Evolutionary conservation across 53 echinoderm and acorn worm genomes (phyloP).

Genomic region (Patiria pectinifera): DNA sequence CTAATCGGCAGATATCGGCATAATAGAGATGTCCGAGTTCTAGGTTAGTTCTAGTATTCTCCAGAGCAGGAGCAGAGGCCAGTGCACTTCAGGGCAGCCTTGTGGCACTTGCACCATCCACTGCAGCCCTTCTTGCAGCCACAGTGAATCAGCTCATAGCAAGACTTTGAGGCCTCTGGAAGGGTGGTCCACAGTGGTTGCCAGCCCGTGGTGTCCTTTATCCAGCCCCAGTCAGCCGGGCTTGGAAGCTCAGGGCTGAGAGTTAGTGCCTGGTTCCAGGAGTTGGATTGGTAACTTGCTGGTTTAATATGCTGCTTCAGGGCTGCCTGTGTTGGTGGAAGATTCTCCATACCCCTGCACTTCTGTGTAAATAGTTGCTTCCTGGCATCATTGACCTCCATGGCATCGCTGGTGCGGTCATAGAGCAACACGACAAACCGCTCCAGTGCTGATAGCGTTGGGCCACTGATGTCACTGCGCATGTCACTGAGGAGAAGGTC

Average conservation of each 20-base stretch:
- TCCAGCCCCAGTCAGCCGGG: slow-evolving; percentile 70
- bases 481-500: not conserved
- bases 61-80: slow-evolving; percentile 23
- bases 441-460: slow-evolving; percentile 29
- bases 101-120: slow-evolving; percentile 67
- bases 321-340: slow-evolving; percentile 66
- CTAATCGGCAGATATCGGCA: not conserved
- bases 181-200: slow-evolving; percentile 75
- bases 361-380: slow-evolving; percentile 47
- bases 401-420: slow-evolving; percentile 54
- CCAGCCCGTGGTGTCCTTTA: slow-evolving; percentile 21
- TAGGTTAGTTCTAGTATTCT: not conserved
- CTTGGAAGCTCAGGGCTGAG: slow-evolving; percentile 52
- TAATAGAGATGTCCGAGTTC: not conserved
- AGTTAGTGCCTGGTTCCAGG: slow-evolving; percentile 39
- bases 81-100: slow-evolving; percentile 27
- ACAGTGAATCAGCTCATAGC: slow-evolving; percentile 76
- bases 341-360: slow-evolving; percentile 25
- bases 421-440: slow-evolving; percentile 67
- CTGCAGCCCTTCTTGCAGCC: slow-evolving; percentile 68
- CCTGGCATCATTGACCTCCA: slow-evolving; percentile 47
- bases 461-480: not conserved
- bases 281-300: slow-evolving; percentile 55
- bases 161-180: slow-evolving; percentile 70
- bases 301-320: slow-evolving; percentile 65